Percentiles rank a stretch among this genome's conserved stretches.
phyloP scores from a whole-genome alignment of 2,797 vertebrate species.

The Acrocephalus scirpaceus region DNA sequence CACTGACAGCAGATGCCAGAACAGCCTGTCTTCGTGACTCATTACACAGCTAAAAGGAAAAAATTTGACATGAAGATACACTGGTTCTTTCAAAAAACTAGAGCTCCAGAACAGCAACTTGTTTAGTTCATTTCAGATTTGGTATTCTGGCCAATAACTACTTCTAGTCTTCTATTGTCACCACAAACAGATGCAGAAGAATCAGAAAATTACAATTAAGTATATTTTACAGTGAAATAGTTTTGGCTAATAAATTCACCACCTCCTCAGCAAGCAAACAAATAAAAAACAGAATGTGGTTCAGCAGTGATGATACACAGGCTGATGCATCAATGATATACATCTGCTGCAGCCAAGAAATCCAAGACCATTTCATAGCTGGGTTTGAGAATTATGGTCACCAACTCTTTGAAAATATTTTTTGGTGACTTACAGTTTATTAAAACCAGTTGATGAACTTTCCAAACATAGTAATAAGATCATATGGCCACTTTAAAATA shows the following conservation, averaged over 20 bases:
- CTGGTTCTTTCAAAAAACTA: conserved; percentile 6
- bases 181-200: not conserved
- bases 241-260: conserved; percentile 41
- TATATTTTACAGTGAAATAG: not conserved
- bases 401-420: not conserved
- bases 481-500: not conserved
- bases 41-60: conserved; percentile 9
- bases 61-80: not conserved
- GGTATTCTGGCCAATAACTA: not conserved
- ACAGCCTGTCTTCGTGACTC: conserved; percentile 25
- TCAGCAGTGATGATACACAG: conserved; percentile 2
- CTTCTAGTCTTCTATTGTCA: not conserved
- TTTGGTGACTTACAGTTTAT: not conserved
- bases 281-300: not conserved
- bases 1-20: not conserved
- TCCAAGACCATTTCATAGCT: not conserved
- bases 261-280: conserved; percentile 10
- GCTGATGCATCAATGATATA: conserved; percentile 7
- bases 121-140: not conserved
- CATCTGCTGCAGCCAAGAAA: conserved; percentile 2
- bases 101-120: not conserved
- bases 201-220: not conserved
- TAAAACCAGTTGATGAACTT: conserved; percentile 7
- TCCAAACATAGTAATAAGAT: not conserved
- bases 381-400: not conserved